phyloP scores from a whole-genome alignment of 2,888 invertebrate genomes.

The Xestia rhomboidea region DNA sequence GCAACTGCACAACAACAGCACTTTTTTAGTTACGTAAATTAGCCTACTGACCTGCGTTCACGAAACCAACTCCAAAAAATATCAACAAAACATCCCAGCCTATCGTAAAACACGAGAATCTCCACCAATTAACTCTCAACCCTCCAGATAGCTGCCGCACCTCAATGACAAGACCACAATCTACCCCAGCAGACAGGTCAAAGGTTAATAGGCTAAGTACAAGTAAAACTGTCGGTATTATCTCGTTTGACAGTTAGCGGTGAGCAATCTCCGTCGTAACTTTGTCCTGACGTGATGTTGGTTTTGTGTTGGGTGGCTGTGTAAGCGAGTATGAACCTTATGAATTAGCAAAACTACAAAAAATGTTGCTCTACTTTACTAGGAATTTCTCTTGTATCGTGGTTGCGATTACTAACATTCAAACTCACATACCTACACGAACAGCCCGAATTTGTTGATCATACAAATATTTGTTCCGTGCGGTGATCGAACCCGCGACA shows the following conservation, averaged over 20 bases:
- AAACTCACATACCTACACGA: not conserved
- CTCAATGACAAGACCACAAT: slow-evolving; percentile 49
- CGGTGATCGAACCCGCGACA: not conserved
- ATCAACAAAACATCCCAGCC: not conserved
- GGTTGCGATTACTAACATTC: not conserved
- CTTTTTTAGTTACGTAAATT: too few species aligned
- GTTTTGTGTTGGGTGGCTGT: slow-evolving; percentile 23
- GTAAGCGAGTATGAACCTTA: slow-evolving; percentile 17
- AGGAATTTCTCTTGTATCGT: not conserved
- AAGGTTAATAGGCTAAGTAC: slow-evolving; percentile 63
- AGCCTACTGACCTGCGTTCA: too few species aligned
- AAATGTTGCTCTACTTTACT: too few species aligned
- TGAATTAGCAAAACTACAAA: not conserved
- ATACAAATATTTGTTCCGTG: not conserved
- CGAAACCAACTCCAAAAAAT: not conserved
- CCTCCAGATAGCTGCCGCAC: slow-evolving; percentile 18
- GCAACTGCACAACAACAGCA: too few species aligned
- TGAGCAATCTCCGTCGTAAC: slow-evolving; percentile 62
- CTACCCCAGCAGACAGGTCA: slow-evolving; percentile 47
- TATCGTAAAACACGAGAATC: slow-evolving; percentile 15
- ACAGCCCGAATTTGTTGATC: not conserved
- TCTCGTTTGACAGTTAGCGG: slow-evolving; percentile 63
- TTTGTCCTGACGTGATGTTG: slow-evolving; percentile 54
- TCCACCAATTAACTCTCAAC: slow-evolving; percentile 37
- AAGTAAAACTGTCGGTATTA: slow-evolving; percentile 64